A percentile compares a stretch with the other conserved stretches of the same genome.
phyloP scores from a whole-genome alignment of 2,888 invertebrate species.

The Lithophane leautieri region DNA sequence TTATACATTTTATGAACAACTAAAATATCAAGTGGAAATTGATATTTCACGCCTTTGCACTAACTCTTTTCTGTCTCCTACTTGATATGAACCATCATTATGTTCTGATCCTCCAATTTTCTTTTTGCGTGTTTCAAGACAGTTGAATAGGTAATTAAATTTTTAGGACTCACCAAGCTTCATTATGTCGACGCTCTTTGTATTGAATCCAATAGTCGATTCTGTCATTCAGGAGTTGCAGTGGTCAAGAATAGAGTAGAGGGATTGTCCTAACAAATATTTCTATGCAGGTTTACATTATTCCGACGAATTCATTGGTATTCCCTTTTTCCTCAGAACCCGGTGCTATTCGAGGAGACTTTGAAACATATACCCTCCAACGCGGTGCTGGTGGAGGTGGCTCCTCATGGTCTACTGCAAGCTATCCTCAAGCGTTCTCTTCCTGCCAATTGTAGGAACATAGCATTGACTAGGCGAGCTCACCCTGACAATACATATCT shows the following conservation, averaged over 20 bases:
- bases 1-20: neutral
- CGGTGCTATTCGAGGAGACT: slow-evolving; percentile 95
- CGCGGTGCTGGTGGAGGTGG: slow-evolving; percentile 96
- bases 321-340: slow-evolving; percentile 77
- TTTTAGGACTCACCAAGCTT: too few relatives aligned
- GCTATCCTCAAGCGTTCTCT: slow-evolving; percentile 95
- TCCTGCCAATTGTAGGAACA: slow-evolving; percentile 90
- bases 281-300: neutral
- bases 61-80: neutral
- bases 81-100: neutral
- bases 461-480: slow-evolving; percentile 93
- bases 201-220: too few relatives aligned
- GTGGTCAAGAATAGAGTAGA: too few relatives aligned
- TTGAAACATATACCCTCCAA: slow-evolving; percentile 93
- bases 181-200: too few relatives aligned
- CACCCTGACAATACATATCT: slow-evolving; percentile 91
- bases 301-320: neutral
- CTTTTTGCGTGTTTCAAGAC: neutral
- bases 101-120: neutral
- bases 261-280: neutral
- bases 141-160: neutral
- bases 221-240: too few relatives aligned
- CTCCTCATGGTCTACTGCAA: slow-evolving; percentile 97
- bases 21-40: neutral
- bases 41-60: too few relatives aligned